phyloP scores from a whole-genome alignment of 2,797 vertebrate genomes.

The Enteromius viviparus region DNA sequence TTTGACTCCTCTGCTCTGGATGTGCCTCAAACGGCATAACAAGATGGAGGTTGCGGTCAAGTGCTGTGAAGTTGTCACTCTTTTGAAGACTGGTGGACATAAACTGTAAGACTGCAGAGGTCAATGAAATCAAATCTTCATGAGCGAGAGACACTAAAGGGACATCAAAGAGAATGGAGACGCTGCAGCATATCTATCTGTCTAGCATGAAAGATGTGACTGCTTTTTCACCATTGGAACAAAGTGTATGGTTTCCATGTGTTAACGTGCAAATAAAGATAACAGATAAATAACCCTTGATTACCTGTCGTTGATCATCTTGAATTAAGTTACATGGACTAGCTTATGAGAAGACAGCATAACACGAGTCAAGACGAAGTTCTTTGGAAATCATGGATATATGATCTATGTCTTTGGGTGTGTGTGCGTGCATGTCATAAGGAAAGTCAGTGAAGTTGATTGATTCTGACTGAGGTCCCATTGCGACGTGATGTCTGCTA shows the following conservation, averaged over 20 bases:
- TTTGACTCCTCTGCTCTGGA: conserved; percentile 66
- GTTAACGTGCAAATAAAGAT: conserved; percentile 22
- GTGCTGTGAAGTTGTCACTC: conserved; percentile 62
- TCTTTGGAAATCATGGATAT: conserved; percentile 16
- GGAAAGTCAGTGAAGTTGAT: conserved; percentile 69
- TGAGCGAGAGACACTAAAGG: conserved; percentile 22
- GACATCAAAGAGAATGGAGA: conserved; percentile 64
- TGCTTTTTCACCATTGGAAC: background rate
- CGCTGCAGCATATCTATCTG: conserved; percentile 5
- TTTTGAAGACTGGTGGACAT: conserved; percentile 70
- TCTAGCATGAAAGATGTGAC: conserved; percentile 7
- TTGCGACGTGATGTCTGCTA: conserved; percentile 71
- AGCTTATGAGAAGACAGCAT: background rate
- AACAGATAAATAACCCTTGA: background rate
- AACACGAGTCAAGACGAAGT: background rate
- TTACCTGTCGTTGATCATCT: background rate
- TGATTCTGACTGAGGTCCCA: conserved; percentile 73
- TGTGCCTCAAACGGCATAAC: conserved; percentile 67
- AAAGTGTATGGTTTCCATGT: conserved; percentile 18
- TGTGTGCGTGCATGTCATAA: conserved; percentile 37
- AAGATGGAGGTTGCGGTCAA: conserved; percentile 71
- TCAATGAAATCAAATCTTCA: conserved; percentile 75
- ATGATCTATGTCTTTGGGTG: conserved; percentile 28
- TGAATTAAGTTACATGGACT: conserved; percentile 12
- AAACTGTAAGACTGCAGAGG: conserved; percentile 73